Conservation (phyloP, 2,113 vertebrate species). For the Saccopteryx bilineata region DNA sequence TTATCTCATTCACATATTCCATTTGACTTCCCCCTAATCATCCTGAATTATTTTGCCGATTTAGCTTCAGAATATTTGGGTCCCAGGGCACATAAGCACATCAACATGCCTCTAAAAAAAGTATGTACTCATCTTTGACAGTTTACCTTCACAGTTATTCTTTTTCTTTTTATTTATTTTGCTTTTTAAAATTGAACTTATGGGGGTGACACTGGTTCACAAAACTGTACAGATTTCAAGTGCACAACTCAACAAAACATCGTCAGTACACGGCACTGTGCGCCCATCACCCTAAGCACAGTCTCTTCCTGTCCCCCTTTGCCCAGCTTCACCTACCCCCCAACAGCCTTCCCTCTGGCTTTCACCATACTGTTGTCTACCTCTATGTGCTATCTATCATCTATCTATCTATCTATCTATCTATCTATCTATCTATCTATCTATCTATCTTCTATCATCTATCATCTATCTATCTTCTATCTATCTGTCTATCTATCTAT, state of each 20-base stretch:
- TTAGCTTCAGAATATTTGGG: slow-evolving; percentile 22
- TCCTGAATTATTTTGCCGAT: slow-evolving; percentile 5
- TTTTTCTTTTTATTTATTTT: not conserved
- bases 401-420: too few relatives aligned
- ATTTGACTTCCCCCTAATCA: not conserved
- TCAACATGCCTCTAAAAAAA: slow-evolving; percentile 13
- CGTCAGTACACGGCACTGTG: not conserved
- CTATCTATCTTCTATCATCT: too few relatives aligned
- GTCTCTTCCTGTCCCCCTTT: not conserved
- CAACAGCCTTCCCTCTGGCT: not conserved
- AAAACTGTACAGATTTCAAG: not conserved
- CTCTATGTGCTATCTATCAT: not conserved
- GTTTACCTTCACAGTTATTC: not conserved
- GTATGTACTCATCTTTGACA: not conserved
- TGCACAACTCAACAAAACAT: not conserved
- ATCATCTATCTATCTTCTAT: too few relatives aligned
- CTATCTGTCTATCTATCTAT: too few relatives aligned
- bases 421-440: too few relatives aligned
- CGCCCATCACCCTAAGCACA: not conserved
- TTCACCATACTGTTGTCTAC: not conserved
- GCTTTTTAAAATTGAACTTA: too few relatives aligned
- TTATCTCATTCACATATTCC: slow-evolving; percentile 32
- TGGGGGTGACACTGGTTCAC: not conserved
- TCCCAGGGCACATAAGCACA: not conserved
- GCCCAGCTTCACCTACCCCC: not conserved